Percentiles rank a stretch among this genome's conserved stretches.
Conservation (phyloP, 1,140 invertebrate genomes). For the Cylas formicarius region DNA sequence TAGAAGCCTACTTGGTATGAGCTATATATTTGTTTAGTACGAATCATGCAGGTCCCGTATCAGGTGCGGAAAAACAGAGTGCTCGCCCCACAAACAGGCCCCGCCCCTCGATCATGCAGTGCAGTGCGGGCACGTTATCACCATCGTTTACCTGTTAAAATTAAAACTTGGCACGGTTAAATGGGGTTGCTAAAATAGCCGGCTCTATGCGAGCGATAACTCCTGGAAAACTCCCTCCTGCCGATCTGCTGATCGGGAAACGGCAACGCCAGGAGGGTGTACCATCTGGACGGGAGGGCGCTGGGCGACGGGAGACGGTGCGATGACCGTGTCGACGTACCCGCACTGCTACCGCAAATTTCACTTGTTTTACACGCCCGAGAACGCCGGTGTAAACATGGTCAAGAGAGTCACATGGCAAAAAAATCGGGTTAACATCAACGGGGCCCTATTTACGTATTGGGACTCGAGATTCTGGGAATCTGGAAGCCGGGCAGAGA, state of each 20-base stretch:
- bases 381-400: slow-evolving; percentile 5
- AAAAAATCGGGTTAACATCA: no score
- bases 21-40: no score
- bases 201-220: slow-evolving; percentile 64
- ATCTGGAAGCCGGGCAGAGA: no score
- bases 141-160: slow-evolving; percentile 25
- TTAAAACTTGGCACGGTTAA: slow-evolving; percentile 25
- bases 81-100: no score
- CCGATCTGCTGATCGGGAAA: slow-evolving; percentile 88
- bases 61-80: no score
- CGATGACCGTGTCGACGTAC: slow-evolving; percentile 44
- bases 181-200: slow-evolving; percentile 75
- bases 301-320: slow-evolving; percentile 45
- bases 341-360: slow-evolving; percentile 39
- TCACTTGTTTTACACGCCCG: slow-evolving; percentile 3
- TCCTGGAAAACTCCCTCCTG: slow-evolving; percentile 69
- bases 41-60: no score
- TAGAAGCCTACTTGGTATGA: no score
- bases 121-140: slow-evolving; percentile 30
- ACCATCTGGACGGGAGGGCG: slow-evolving; percentile 70
- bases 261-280: slow-evolving; percentile 80
- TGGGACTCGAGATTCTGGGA: no score
- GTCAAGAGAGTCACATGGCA: no score
- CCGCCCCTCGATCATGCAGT: no score
- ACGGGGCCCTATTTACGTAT: no score